Base-by-base conservation (phyloP, 2,888 invertebrate species). In the Nomada lathburiana region DNA sequence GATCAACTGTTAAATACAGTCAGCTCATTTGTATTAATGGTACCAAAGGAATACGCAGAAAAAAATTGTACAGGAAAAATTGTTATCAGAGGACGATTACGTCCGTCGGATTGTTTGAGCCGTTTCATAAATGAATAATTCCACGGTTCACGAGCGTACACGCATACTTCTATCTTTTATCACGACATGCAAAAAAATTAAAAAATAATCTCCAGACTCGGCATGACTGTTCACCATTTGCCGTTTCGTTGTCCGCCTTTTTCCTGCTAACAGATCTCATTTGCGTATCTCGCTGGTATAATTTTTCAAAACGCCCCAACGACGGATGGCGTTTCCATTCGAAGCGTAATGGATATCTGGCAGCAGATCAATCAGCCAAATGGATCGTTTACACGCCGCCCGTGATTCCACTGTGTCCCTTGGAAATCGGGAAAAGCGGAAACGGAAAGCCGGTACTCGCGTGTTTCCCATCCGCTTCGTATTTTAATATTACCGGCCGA, bases 351-450 rank as follows among this genome's bases (percentile, higher is more conserved):
- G 75, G 65, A 77, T 65, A 53, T 60, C 64, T 47, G 74, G 42
- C 59, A 10, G 65, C 10, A 52, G 59, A 80, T 80, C 80, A 80
- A 80, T 80, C 80, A 65, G 69, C 20, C 36, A 65, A 80, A 80
- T 80, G 80, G 80, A 65, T 75, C 70, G 53, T 73, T 73, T 64
- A 52, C 47, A 47, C 53, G 44, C n/a, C 26, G 26, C 13, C 13
- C 26, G 52, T 16, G 44, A n/a, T 13, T 72, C 36, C 44, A 18
- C 2, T 1, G 42, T 18, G 16, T n/a, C 55, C 62, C 44, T 70
- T 42, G 68, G 55, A 75, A 78, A 75, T 65, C 47, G 23, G 16
- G 50, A 20, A 60, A 16, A 13, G 0, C 4, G 10, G 23, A 11
- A 47, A 59, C 44, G 47, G 29, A 29, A 60, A 52, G 5, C 47